Conservation (phyloP, 2,797 vertebrate species). For the Myotis planiceps region DNA sequence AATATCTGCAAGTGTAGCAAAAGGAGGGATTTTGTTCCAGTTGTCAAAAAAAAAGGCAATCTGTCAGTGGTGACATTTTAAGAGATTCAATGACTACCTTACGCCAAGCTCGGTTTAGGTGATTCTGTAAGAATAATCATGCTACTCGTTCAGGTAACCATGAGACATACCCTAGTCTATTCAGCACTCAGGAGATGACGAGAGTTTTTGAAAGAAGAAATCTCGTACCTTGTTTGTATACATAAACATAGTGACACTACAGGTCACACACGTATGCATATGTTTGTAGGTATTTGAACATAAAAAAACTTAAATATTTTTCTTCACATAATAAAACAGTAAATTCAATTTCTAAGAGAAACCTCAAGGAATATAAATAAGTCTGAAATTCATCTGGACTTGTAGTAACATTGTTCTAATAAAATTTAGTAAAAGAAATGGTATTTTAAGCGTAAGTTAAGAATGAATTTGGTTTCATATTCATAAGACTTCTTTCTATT, state of each 20-base stretch:
- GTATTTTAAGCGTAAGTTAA: conserved; percentile 50
- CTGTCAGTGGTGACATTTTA: neutral
- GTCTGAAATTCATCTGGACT: conserved; percentile 44
- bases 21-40: conserved; percentile 14
- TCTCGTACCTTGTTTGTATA: neutral
- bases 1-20: conserved; percentile 50
- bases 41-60: conserved; percentile 26
- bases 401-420: neutral
- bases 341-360: conserved; percentile 50
- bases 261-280: neutral
- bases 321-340: conserved; percentile 20
- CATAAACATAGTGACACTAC: neutral
- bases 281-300: conserved; percentile 26
- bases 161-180: neutral
- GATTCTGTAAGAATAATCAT: neutral
- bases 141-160: neutral
- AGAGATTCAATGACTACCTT: conserved; percentile 21
- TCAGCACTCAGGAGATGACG: conserved; percentile 28
- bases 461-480: conserved; percentile 18
- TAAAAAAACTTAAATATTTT: neutral
- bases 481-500: conserved; percentile 47
- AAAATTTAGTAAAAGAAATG: neutral
- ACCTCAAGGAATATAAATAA: conserved; percentile 35
- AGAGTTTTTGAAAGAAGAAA: conserved; percentile 33
- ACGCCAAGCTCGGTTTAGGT: neutral